These are phyloP conservation scores for Sturnira hondurensis DNA, from an alignment of 2,113 vertebrate species.

Conservation along the genomic window DNA sequence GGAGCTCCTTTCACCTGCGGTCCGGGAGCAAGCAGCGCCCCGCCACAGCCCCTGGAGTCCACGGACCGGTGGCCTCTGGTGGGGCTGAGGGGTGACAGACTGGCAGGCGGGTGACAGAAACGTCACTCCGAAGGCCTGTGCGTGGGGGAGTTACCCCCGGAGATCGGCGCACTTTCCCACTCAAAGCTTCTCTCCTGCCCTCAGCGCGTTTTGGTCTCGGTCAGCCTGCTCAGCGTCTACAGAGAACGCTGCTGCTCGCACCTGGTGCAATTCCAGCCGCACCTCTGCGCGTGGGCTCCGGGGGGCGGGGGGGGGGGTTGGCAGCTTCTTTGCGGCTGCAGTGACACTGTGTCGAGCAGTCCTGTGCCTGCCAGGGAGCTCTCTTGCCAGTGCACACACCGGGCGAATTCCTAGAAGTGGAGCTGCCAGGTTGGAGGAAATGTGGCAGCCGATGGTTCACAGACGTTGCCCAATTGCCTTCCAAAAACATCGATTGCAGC, in stretches of 20 bases:
- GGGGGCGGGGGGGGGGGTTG: too few species aligned
- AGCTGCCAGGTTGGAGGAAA: background rate
- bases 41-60: rapidly evolving
- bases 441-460: rapidly evolving
- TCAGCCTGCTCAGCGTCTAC: background rate
- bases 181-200: background rate
- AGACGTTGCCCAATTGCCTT: background rate
- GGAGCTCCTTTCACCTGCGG: rapidly evolving
- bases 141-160: background rate
- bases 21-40: rapidly evolving
- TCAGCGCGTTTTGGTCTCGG: background rate
- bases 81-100: rapidly evolving
- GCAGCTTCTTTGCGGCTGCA: background rate
- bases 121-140: too few species aligned
- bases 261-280: rapidly evolving
- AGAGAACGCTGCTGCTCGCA: rapidly evolving
- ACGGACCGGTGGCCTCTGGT: too few species aligned
- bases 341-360: rapidly evolving
- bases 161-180: background rate
- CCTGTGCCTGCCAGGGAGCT: rapidly evolving
- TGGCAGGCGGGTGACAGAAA: background rate
- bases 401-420: constrained; percentile 31
- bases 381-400: background rate
- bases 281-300: too few species aligned
- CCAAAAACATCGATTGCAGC: background rate